Evolutionary conservation across 2,888 invertebrate genomes (phyloP).

Genomic region (Perdita meconis): DNA sequence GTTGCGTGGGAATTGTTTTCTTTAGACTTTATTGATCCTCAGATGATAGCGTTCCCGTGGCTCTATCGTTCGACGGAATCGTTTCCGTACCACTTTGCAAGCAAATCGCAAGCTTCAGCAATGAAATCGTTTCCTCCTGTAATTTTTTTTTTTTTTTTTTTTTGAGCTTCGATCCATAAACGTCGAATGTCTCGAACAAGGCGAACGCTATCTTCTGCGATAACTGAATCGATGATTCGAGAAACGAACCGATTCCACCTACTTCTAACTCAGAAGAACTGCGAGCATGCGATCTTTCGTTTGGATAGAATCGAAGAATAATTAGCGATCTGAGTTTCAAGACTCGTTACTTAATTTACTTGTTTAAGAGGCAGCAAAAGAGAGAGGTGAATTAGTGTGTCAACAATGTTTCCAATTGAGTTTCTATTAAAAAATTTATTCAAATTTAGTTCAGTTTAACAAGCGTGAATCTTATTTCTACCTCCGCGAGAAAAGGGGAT

Average conservation of each 20-base stretch:
- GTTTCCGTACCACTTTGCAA: slow-evolving; percentile 4
- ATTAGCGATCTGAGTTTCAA: too few species aligned
- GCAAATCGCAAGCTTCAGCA: slow-evolving; percentile 17
- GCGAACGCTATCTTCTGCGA: slow-evolving; percentile 48
- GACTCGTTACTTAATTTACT: too few species aligned
- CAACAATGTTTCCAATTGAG: too few species aligned
- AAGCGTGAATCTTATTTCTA: neutral
- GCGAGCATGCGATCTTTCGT: neutral
- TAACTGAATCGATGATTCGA: slow-evolving; percentile 40
- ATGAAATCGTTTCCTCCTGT: slow-evolving; percentile 24
- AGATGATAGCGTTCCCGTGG: slow-evolving; percentile 27
- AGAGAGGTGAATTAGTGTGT: too few species aligned
- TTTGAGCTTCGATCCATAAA: slow-evolving; percentile 9
- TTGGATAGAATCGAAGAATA: neutral
- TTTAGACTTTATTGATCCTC: slow-evolving; percentile 9
- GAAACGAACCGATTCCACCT: neutral
- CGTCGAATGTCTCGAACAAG: neutral
- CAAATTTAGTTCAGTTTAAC: neutral
- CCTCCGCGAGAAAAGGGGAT: neutral
- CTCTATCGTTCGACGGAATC: neutral
- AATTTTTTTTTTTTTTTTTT: too few species aligned
- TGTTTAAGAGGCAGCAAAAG: too few species aligned
- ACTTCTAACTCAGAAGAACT: neutral
- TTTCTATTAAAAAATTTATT: neutral
- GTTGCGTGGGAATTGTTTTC: slow-evolving; percentile 75